phyloP scores from a whole-genome alignment of 2,113 vertebrate genomes.

The Grallaria varia region DNA sequence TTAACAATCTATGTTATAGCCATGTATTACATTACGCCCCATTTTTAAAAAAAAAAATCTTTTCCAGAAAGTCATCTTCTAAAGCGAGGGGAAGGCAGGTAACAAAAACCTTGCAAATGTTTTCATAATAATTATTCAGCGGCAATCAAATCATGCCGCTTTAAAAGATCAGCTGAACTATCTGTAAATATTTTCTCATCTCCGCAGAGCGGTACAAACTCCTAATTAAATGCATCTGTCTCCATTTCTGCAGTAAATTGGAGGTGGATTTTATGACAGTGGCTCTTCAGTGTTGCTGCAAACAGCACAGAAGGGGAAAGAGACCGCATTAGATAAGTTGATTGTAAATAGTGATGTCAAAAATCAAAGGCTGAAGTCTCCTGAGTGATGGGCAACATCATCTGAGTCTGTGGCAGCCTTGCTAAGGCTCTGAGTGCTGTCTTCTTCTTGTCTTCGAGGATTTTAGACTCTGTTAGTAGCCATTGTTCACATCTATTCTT shows the following conservation, averaged over 20 bases:
- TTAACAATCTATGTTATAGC: slow-evolving; percentile 68
- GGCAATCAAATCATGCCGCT: slow-evolving; percentile 26
- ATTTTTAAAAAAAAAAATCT: background rate
- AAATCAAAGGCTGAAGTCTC: background rate
- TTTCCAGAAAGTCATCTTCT: slow-evolving; percentile 50
- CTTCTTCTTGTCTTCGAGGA: background rate
- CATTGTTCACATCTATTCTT: background rate
- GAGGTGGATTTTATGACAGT: background rate
- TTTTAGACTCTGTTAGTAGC: background rate
- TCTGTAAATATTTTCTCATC: slow-evolving; percentile 57
- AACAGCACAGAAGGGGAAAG: background rate
- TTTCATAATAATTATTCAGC: slow-evolving; percentile 12
- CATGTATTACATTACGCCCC: slow-evolving; percentile 51
- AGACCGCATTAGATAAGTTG: background rate
- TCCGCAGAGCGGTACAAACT: background rate
- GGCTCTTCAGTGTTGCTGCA: background rate
- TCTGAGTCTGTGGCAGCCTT: background rate
- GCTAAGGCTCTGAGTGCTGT: background rate
- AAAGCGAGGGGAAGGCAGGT: slow-evolving; percentile 18
- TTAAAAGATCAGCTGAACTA: slow-evolving; percentile 51
- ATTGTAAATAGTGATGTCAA: background rate
- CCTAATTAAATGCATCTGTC: slow-evolving; percentile 21
- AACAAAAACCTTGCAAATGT: slow-evolving; percentile 25
- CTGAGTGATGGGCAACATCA: background rate
- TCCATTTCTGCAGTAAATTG: background rate